Conservation (phyloP, 2,888 invertebrate genomes). For the Serripes groenlandicus region DNA sequence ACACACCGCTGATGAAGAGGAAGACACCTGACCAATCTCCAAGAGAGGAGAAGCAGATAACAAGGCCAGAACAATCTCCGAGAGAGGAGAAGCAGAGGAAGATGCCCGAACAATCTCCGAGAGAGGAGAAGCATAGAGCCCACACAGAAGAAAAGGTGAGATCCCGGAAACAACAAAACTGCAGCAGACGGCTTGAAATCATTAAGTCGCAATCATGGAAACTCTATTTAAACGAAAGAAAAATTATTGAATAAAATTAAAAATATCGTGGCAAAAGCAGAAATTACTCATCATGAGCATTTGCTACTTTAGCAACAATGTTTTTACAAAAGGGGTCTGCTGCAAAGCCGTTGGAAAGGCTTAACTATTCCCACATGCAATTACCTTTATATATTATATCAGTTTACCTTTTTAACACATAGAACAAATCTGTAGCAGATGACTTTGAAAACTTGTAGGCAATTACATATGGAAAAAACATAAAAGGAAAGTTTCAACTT, state of each 20-base stretch:
- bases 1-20: constrained; percentile 54
- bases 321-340: too few species aligned
- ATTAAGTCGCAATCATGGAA: background rate
- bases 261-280: background rate
- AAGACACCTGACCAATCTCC: constrained; percentile 50
- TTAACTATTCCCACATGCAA: too few species aligned
- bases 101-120: constrained; percentile 40
- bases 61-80: constrained; percentile 41
- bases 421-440: too few species aligned
- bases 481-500: too few species aligned
- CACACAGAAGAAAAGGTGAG: constrained; percentile 65
- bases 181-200: background rate
- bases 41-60: constrained; percentile 28
- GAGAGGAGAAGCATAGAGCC: constrained; percentile 34
- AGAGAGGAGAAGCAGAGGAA: constrained; percentile 61
- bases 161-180: background rate
- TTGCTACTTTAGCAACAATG: background rate
- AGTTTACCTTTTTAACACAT: too few species aligned
- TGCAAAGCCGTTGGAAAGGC: too few species aligned
- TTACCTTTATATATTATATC: too few species aligned
- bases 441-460: too few species aligned
- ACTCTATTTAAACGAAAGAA: too few species aligned
- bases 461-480: too few species aligned
- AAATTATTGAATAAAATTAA: background rate
- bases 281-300: background rate